Conservation (phyloP, 2,113 vertebrate species). For the Poecile atricapillus region DNA sequence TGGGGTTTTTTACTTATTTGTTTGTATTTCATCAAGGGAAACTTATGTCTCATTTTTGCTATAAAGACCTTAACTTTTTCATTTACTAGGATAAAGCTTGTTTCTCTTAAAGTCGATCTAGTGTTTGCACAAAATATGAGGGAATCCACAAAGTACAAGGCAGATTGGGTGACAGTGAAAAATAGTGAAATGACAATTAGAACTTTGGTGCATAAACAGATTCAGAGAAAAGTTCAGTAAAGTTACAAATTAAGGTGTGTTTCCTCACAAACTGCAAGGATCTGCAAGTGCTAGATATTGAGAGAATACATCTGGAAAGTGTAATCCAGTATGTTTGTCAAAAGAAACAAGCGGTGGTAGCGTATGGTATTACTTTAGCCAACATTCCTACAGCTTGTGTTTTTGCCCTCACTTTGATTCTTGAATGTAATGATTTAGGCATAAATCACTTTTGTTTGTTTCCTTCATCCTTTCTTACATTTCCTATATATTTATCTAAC, state of each 20-base stretch:
- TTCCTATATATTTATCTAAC: background rate
- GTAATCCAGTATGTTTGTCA: background rate
- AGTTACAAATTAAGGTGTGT: background rate
- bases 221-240: background rate
- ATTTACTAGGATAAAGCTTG: background rate
- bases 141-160: background rate
- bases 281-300: background rate
- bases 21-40: background rate
- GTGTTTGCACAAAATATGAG: background rate
- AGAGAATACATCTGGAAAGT: background rate
- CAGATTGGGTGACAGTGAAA: background rate
- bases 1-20: accelerated
- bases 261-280: background rate
- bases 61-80: background rate
- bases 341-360: background rate
- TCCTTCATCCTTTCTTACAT: background rate
- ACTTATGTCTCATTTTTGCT: background rate
- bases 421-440: background rate
- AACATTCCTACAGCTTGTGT: background rate
- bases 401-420: background rate
- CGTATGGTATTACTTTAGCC: background rate
- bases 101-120: background rate
- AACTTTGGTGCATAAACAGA: background rate
- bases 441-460: background rate
- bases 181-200: background rate